Evolutionary conservation across 1,140 invertebrate species (phyloP), one percentile per base, ranked within the genome.

Genomic region (Chrysoperla carnea): DNA sequence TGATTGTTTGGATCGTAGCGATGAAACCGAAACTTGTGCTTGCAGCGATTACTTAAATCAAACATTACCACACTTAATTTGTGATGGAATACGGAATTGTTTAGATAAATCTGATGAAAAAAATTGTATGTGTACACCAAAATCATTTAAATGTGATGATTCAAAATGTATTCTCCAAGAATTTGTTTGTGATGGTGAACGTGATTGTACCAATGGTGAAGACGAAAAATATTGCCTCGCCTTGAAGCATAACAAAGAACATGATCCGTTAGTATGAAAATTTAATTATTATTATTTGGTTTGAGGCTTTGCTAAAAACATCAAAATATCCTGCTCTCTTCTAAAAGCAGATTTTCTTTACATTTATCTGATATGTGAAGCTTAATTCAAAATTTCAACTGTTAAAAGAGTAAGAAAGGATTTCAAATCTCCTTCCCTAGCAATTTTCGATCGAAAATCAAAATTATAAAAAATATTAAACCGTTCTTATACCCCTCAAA

Each of bases 61-160:
- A 9, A 75, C 76, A 0, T 57, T 67, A 46, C 75, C 77, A 7
- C 60, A 67, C 5, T 69, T 70, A 42, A 60, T 87, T 27, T 91
- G 88, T 56, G 81, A 91, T 58, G 81, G 82, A 7, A 64, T 76
- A 6, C 61, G 78, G 17, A 75, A 90, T 55, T 92, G 88, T 54
- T 63, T 66, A 36, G 85, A 90, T 54, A 77, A 79, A 51, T 74
- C 69, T 27, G 87, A 91, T 56, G 87, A 91, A 59, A 68, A 72
- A 23, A 23, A 23, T 23, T 23, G 17, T 23, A 3, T 23, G 17
- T 23, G 17, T 23, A 3, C 17, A 23, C 17, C 17, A 23, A 23
- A 23, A 23, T 23, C 17, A 23, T 23, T 23, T 23, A 23, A 5
- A 5, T 23, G 17, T 23, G 17, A 23, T 23, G 17, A 23, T 23